phyloP scores from a whole-genome alignment of 2,888 invertebrate species.

The Dryobotodes eremita region DNA sequence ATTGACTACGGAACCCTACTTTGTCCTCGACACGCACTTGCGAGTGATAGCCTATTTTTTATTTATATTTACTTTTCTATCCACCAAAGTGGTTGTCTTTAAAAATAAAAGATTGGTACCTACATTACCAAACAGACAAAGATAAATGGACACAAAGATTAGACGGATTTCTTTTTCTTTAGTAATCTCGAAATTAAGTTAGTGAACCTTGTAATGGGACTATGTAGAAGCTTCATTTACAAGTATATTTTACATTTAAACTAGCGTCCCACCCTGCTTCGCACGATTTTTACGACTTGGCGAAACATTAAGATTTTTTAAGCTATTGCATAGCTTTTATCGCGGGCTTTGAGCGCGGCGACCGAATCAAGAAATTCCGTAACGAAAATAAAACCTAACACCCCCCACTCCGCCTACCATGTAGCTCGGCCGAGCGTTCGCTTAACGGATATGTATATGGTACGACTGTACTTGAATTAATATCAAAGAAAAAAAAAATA shows the following conservation, averaged over 20 bases:
- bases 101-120: constrained; percentile 47
- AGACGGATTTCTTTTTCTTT: constrained; percentile 44
- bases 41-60: constrained; percentile 28
- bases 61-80: constrained; percentile 45
- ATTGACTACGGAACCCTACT: constrained; percentile 19
- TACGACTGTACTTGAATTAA: too few relatives aligned
- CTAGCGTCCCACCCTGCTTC: neutral
- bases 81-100: constrained; percentile 47
- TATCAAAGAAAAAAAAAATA: too few relatives aligned
- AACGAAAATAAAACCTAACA: too few relatives aligned
- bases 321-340: too few relatives aligned
- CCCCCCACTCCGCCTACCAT: too few relatives aligned
- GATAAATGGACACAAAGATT: constrained; percentile 57
- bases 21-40: constrained; percentile 14
- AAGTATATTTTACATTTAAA: neutral
- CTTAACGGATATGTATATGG: too few relatives aligned
- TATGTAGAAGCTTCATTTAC: neutral
- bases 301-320: neutral
- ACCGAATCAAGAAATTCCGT: too few relatives aligned
- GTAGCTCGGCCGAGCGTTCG: too few relatives aligned
- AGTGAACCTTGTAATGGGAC: constrained; percentile 34
- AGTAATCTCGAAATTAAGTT: constrained; percentile 45
- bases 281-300: neutral
- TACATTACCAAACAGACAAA: constrained; percentile 56
- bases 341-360: too few relatives aligned